Conservation (phyloP, 2,113 vertebrate genomes). For the Garra rufa region DNA sequence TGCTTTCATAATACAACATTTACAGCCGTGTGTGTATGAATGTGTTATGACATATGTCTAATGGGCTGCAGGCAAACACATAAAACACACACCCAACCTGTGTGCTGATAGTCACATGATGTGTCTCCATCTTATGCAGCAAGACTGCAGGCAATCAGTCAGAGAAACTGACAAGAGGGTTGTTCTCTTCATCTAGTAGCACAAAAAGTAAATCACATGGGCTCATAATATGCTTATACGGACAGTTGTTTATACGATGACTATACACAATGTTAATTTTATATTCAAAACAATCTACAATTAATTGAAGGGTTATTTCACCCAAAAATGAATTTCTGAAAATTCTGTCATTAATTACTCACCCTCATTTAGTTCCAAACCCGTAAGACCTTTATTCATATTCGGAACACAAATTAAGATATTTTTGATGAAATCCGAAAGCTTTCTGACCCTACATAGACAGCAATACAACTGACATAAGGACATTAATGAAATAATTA, state of each 20-base stretch:
- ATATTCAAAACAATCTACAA: not conserved
- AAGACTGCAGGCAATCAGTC: conserved; percentile 1
- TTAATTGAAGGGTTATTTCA: not conserved
- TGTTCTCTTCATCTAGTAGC: not conserved
- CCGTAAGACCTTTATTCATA: too few species aligned
- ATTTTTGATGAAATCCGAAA: too few species aligned
- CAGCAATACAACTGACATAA: too few species aligned
- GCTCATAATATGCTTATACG: not conserved
- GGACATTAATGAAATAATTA: too few species aligned
- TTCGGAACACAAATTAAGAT: too few species aligned
- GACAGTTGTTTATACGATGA: not conserved
- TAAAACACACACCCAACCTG: not conserved
- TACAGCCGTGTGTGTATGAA: not conserved
- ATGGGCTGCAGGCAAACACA: not conserved
- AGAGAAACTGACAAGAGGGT: not conserved
- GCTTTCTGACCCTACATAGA: too few species aligned
- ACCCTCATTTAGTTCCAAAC: too few species aligned
- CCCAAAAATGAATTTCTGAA: too few species aligned
- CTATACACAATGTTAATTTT: not conserved
- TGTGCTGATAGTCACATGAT: conserved; percentile 12
- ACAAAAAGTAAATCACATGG: not conserved
- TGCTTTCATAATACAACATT: not conserved
- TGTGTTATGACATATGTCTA: conserved; percentile 19
- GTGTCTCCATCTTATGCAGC: not conserved
- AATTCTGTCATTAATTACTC: too few species aligned